These are phyloP conservation scores for Drosophila rhopaloa DNA, from an alignment of 1,140 invertebrate genomes.

Conservation along the genomic window DNA sequence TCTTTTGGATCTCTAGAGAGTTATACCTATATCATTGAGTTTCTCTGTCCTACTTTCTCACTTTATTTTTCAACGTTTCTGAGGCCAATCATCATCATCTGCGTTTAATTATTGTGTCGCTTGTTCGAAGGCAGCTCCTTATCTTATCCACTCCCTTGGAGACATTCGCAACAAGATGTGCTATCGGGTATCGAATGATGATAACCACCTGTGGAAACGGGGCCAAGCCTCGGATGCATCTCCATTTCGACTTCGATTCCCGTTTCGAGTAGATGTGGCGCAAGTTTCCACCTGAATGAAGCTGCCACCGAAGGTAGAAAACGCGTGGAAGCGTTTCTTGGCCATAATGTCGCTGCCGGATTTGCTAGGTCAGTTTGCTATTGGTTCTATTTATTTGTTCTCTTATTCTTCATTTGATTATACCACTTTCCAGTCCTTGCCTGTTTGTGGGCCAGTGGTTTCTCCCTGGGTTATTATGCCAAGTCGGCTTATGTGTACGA, in stretches of 20 bases:
- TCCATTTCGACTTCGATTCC: slow-evolving; percentile 31
- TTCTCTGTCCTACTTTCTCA: neutral
- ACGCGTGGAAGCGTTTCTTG: slow-evolving; percentile 54
- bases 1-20: neutral
- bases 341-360: slow-evolving; percentile 57
- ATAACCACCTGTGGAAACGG: slow-evolving; percentile 15
- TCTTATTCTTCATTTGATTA: neutral
- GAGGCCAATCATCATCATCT: slow-evolving; percentile 20
- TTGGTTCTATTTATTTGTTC: neutral
- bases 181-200: slow-evolving; percentile 32
- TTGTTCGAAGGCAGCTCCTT: slow-evolving; percentile 30
- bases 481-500: slow-evolving; percentile 76
- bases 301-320: slow-evolving; percentile 27
- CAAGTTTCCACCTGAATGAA: slow-evolving; percentile 29
- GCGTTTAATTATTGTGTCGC: slow-evolving; percentile 57
- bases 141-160: slow-evolving; percentile 51
- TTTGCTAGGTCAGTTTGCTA: slow-evolving; percentile 47
- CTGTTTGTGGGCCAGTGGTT: slow-evolving; percentile 68
- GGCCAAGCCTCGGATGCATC: slow-evolving; percentile 29
- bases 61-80: neutral
- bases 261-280: slow-evolving; percentile 40
- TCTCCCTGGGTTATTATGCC: slow-evolving; percentile 72
- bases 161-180: slow-evolving; percentile 59
- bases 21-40: neutral
- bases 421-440: slow-evolving; percentile 40